Evolutionary conservation across 2,797 vertebrate genomes (phyloP).

Genomic region (Cephalopachus bancanus): DNA sequence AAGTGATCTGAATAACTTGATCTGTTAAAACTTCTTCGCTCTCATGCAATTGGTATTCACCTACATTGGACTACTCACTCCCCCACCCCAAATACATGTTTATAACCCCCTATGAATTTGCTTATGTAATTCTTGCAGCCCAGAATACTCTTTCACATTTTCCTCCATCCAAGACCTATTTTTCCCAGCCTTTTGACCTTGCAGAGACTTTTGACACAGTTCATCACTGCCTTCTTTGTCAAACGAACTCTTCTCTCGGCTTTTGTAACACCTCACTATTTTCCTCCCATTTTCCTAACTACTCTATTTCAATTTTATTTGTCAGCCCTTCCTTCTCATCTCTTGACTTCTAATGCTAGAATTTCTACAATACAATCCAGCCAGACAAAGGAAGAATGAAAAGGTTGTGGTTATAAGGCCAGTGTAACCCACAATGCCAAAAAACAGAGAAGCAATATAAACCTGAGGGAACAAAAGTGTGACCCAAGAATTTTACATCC

Average conservation of each 20-base stretch:
- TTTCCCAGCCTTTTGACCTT: not conserved
- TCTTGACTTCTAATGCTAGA: slow-evolving; percentile 45
- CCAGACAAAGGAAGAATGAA: not conserved
- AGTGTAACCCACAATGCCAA: not conserved
- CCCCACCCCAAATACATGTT: not conserved
- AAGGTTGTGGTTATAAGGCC: not conserved
- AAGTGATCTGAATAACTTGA: not conserved
- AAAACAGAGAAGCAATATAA: not conserved
- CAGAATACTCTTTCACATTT: slow-evolving; percentile 1
- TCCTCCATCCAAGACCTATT: not conserved
- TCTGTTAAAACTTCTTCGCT: slow-evolving; percentile 5
- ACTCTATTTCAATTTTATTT: not conserved
- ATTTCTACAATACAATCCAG: slow-evolving; percentile 33
- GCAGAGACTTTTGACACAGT: not conserved
- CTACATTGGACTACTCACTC: not conserved
- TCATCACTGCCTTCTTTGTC: slow-evolving; percentile 2
- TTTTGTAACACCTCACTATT: slow-evolving; percentile 12
- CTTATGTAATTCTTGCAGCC: not conserved
- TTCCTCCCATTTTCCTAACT: slow-evolving; percentile 22
- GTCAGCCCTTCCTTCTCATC: not conserved
- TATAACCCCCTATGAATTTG: not conserved
- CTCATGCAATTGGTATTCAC: not conserved
- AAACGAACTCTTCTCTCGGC: not conserved
- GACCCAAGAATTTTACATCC: slow-evolving; percentile 13
- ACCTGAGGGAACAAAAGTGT: not conserved